Evolutionary conservation across 1,140 invertebrate genomes (phyloP).

Genomic region (Lepidostoma basale): DNA sequence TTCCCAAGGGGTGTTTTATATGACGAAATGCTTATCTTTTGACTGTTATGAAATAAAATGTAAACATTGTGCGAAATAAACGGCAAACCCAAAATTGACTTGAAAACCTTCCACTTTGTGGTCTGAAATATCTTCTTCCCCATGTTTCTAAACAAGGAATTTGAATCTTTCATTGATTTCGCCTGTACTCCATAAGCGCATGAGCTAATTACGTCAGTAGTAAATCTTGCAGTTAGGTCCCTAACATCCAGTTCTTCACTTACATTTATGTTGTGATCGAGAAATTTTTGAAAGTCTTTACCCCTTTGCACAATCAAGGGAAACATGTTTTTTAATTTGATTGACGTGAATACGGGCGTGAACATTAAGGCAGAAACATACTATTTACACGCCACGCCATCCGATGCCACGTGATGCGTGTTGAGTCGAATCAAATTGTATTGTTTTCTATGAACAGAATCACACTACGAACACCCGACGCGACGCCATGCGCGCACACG

Average conservation of each 20-base stretch:
- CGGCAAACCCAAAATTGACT: background rate
- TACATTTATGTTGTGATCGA: conserved; percentile 26
- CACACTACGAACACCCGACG: too few relatives aligned
- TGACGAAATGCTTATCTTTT: too few relatives aligned
- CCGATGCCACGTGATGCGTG: too few relatives aligned
- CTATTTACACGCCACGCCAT: too few relatives aligned
- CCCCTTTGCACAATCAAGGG: conserved; percentile 48
- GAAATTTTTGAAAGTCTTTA: conserved; percentile 46
- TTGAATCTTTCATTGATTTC: conserved; percentile 53
- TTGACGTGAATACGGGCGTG: conserved; percentile 52
- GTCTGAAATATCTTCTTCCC: conserved; percentile 47
- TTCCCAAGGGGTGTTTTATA: too few relatives aligned
- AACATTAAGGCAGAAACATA: too few relatives aligned
- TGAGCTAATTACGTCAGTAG: conserved; percentile 66
- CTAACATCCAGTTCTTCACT: conserved; percentile 47
- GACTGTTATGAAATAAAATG: too few relatives aligned
- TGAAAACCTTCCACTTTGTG: background rate
- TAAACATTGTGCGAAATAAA: too few relatives aligned
- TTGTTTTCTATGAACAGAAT: too few relatives aligned
- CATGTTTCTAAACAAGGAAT: conserved; percentile 56
- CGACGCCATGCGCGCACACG: too few relatives aligned
- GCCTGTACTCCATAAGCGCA: conserved; percentile 65
- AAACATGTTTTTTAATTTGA: conserved; percentile 56
- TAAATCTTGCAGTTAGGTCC: conserved; percentile 58
- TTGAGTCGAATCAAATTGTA: too few relatives aligned